Evolutionary conservation across 1,140 invertebrate genomes (phyloP).

Genomic region (Hetaerina americana): DNA sequence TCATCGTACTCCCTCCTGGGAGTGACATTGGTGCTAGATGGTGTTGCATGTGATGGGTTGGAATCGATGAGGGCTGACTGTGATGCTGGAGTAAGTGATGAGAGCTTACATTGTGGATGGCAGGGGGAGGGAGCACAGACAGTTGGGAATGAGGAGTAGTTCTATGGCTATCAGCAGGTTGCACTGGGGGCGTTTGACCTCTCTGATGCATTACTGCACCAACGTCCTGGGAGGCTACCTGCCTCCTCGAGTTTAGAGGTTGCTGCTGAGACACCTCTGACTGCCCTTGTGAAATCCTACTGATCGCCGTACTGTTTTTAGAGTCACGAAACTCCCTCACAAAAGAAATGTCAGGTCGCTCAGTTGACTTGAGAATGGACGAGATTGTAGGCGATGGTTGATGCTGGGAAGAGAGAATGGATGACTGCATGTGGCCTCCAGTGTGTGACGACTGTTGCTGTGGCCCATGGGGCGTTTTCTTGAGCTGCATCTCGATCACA

Average conservation of each 20-base stretch:
- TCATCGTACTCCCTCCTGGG: too few species aligned
- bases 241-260: background rate
- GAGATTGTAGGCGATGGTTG: slow-evolving; percentile 43
- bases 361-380: slow-evolving; percentile 41
- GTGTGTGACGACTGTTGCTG: background rate
- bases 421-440: background rate
- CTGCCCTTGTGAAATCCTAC: background rate
- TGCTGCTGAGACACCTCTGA: background rate
- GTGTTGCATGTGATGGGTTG: slow-evolving; percentile 22
- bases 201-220: background rate
- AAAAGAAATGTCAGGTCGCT: slow-evolving; percentile 37
- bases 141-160: background rate
- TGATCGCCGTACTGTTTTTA: background rate
- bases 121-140: background rate
- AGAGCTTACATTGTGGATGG: background rate
- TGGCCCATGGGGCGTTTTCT: slow-evolving; percentile 39
- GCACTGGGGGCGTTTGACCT: background rate
- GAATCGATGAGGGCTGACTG: slow-evolving; percentile 2
- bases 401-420: background rate
- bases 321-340: slow-evolving; percentile 33
- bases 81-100: slow-evolving; percentile 1
- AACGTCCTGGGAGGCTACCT: background rate
- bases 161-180: background rate
- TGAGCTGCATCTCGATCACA: slow-evolving; percentile 58
- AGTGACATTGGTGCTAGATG: slow-evolving; percentile 15